A percentile compares a stretch with the other conserved stretches of the same genome.
phyloP scores from a whole-genome alignment of 2,113 vertebrate species.

The Caranx melampygus region DNA sequence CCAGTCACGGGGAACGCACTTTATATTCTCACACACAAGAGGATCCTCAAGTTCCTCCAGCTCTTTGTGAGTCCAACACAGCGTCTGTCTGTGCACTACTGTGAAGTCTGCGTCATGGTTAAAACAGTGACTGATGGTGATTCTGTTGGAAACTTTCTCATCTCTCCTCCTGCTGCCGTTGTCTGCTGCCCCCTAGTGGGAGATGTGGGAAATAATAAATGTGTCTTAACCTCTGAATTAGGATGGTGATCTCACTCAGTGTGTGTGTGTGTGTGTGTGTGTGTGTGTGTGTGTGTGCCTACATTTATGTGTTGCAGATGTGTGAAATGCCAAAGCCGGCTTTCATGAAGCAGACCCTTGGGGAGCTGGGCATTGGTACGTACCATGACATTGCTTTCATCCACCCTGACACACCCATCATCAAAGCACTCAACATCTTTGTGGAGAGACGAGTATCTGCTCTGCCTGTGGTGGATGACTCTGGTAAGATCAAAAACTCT shows the following conservation, averaged over 20 bases:
- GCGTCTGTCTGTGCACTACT: background rate
- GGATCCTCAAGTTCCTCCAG: conserved; percentile 99
- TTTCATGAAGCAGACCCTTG: conserved; percentile 96
- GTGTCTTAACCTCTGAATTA: background rate
- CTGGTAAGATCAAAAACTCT: conserved; percentile 81
- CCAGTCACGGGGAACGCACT: conserved; percentile 98
- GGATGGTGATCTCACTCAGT: background rate
- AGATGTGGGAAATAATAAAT: background rate
- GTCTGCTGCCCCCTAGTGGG: conserved; percentile 69
- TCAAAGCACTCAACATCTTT: conserved; percentile 97
- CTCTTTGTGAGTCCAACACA: conserved; percentile 94
- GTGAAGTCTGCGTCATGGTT: background rate
- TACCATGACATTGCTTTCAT: conserved; percentile 98
- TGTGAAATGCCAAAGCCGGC: conserved; percentile 99
- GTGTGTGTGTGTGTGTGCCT: background rate
- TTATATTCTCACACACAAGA: conserved; percentile 99
- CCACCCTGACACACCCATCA: conserved; percentile 97
- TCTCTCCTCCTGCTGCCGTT: conserved; percentile 2
- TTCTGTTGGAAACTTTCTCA: background rate
- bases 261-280: background rate
- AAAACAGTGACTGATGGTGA: conserved; percentile 2
- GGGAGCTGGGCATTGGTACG: conserved; percentile 95
- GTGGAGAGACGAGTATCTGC: conserved; percentile 97
- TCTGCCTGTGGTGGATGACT: conserved; percentile 94
- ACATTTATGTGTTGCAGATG: conserved; percentile 83